phyloP scores from a whole-genome alignment of 1,140 invertebrate genomes.

The Panonychus citri region DNA sequence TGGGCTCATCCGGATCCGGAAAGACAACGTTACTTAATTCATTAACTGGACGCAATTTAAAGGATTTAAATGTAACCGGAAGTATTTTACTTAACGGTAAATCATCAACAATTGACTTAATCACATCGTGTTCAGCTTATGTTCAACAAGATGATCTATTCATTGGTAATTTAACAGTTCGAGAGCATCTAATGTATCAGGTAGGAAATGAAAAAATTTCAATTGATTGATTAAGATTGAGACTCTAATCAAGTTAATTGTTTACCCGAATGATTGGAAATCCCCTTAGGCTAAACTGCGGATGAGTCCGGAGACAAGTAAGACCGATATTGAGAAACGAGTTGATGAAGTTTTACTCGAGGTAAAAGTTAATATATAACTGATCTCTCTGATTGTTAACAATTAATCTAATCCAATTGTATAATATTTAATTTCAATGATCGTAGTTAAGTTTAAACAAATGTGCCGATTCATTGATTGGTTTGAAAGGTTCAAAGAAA shows the following conservation, averaged over 20 bases:
- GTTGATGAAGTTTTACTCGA: neutral
- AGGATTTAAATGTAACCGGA: constrained; percentile 34
- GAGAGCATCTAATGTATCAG: constrained; percentile 74
- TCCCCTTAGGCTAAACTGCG: neutral
- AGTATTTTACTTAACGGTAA: constrained; percentile 46
- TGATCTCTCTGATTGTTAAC: too few relatives aligned
- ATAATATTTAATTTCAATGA: neutral
- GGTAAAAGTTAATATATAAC: too few relatives aligned
- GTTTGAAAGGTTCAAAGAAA: constrained; percentile 51
- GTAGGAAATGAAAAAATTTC: constrained; percentile 28
- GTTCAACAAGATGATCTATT: constrained; percentile 91
- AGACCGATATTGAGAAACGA: neutral
- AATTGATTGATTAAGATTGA: neutral
- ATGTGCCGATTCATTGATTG: constrained; percentile 49
- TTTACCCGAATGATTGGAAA: too few relatives aligned
- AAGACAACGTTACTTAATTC: constrained; percentile 59
- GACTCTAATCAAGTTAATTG: too few relatives aligned
- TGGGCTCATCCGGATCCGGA: constrained; percentile 48
- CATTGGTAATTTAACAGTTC: constrained; percentile 68
- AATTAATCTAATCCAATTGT: too few relatives aligned
- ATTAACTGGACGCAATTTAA: constrained; percentile 41
- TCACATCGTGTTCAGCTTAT: constrained; percentile 62
- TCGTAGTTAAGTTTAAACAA: constrained; percentile 52
- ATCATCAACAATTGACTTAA: constrained; percentile 43
- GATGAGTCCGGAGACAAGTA: neutral